Evolutionary conservation across 2,113 vertebrate genomes (phyloP).

Genomic region (Odontesthes bonariensis): DNA sequence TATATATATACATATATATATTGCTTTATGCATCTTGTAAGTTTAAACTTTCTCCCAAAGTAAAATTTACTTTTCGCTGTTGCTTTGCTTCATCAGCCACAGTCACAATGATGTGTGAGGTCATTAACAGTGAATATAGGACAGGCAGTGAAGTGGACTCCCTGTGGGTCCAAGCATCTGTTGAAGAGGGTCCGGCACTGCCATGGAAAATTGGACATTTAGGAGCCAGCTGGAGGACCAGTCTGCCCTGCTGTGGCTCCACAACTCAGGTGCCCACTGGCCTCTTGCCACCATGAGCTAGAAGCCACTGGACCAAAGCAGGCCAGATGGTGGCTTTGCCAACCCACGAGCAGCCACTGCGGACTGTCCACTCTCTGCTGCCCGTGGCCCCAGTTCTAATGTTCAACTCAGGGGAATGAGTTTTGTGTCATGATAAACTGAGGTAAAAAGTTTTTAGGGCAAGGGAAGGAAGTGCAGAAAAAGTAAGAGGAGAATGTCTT

Average conservation of each 20-base stretch:
- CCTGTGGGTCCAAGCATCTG: slow-evolving; percentile 78
- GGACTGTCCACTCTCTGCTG: slow-evolving; percentile 45
- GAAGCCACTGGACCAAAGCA: slow-evolving; percentile 68
- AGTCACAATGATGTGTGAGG: slow-evolving; percentile 48
- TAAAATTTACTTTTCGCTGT: slow-evolving; percentile 30
- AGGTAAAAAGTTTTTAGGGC: slow-evolving; percentile 32
- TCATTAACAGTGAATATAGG: slow-evolving; percentile 63
- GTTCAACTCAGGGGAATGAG: slow-evolving; percentile 51
- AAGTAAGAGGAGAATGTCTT: slow-evolving; percentile 31
- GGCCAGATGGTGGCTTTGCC: slow-evolving; percentile 77
- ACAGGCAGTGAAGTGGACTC: slow-evolving; percentile 70
- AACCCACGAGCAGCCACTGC: slow-evolving; percentile 50
- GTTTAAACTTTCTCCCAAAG: slow-evolving; percentile 23
- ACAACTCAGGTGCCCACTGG: slow-evolving; percentile 73
- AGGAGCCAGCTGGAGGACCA: slow-evolving; percentile 80
- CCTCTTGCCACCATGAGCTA: slow-evolving; percentile 69
- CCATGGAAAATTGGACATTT: slow-evolving; percentile 82
- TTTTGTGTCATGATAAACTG: slow-evolving; percentile 50
- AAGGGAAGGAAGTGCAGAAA: slow-evolving; percentile 9
- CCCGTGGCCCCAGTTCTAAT: slow-evolving; percentile 35
- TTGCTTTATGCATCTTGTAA: slow-evolving; percentile 1
- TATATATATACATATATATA: not conserved
- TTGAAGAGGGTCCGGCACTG: slow-evolving; percentile 69
- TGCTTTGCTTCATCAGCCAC: slow-evolving; percentile 18
- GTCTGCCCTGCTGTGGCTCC: slow-evolving; percentile 67